Base-by-base conservation (phyloP, 2,888 invertebrate species). In the Lasioglossum vierecki region DNA sequence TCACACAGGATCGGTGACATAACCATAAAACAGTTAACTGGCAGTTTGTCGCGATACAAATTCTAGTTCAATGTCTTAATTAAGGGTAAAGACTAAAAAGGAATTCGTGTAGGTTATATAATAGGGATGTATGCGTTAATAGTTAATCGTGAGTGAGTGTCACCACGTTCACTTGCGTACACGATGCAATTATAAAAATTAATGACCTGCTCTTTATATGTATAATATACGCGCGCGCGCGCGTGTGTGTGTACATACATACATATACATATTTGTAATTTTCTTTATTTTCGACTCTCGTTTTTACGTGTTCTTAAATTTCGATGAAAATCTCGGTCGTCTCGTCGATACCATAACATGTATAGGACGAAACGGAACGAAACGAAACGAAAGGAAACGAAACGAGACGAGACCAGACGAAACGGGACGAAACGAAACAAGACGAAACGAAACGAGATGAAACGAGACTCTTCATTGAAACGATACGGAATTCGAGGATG, bases 81-180 rank as follows among this genome's bases (percentile, higher is more conserved):
- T 57, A 5, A 41, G 26, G 39, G 78, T 76, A 74, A 81, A 68
- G 83, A 82, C 35, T 60, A 79, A 63, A 85, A 84, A 84, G 80
- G 84, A 89, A 89, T 89, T 86, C 72, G 68, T 70, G 75, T 80
- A 89, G 87, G 91, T 93, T 93, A 94, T 91, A 92, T 94, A 93
- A 93, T 84, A 89, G 89, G 84, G 87, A 91, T 92, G 87, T 90
- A 89, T 91, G 92, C 89, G 91, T 92, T 92, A 90, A 92, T 92
- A 91, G 91, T 81, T 88, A 86, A 87, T 91, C 85, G 63, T 63
- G 88, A 89, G 91, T 89, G 89, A 89, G 91, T 89, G 90, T 91
- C 90, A 88, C 88, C 90, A 88, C 88, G 90, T 85, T 63, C 81
- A 82, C 79, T 66, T 75, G 63, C 71, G 71, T 76, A 83, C 26